Conservation (phyloP, 2,113 vertebrate genomes). For the Bos javanicus region DNA sequence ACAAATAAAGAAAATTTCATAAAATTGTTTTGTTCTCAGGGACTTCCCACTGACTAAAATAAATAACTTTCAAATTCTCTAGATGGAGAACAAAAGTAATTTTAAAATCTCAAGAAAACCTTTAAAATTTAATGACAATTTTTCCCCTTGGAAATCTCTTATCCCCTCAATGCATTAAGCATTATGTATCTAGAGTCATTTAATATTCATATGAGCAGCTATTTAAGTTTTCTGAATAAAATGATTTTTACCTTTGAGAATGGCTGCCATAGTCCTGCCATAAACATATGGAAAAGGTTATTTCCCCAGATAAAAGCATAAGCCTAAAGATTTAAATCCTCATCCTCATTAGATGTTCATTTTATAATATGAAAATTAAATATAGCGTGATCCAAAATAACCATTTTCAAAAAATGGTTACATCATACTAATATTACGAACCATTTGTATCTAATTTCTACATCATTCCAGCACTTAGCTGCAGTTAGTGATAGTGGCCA, state of each 20-base stretch:
- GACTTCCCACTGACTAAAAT: conserved; percentile 34
- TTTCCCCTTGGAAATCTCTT: not conserved
- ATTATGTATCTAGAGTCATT: not conserved
- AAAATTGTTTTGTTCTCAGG: conserved; percentile 10
- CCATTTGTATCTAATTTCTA: not conserved
- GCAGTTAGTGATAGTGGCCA: conserved; percentile 38
- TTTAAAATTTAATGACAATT: conserved; percentile 21
- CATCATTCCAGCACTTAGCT: not conserved
- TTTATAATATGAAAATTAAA: not conserved
- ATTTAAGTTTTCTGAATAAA: conserved; percentile 10
- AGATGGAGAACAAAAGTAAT: not conserved
- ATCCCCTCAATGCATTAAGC: not conserved
- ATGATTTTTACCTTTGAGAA: conserved; percentile 39
- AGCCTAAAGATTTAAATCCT: not conserved
- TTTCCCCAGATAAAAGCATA: not conserved
- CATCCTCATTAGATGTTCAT: not conserved
- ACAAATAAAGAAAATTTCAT: not conserved
- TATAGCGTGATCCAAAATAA: not conserved
- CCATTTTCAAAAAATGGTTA: not conserved
- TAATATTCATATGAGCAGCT: not conserved
- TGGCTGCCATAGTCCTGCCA: not conserved
- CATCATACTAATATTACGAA: not conserved
- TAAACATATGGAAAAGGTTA: not conserved
- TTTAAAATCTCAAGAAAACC: conserved; percentile 25
- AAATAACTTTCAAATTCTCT: conserved; percentile 1